phyloP scores from a whole-genome alignment of 1,140 invertebrate genomes.

The Pseudoatta argentina region DNA sequence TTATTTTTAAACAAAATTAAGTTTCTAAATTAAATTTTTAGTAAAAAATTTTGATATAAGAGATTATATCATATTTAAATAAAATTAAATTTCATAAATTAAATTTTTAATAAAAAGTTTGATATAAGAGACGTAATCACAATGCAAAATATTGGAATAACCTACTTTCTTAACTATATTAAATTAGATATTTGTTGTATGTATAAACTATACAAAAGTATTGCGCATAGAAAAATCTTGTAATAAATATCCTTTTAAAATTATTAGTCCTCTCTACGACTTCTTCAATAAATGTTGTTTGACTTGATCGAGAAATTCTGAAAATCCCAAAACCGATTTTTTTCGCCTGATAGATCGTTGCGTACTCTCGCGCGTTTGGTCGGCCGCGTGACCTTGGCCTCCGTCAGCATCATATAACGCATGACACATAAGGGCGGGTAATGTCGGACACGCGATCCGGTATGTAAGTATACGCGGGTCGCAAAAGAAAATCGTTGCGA shows the following conservation, averaged over 20 bases:
- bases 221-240: neutral
- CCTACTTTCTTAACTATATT: neutral
- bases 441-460: slow-evolving; percentile 70
- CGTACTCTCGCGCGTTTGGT: slow-evolving; percentile 12
- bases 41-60: too few relatives aligned
- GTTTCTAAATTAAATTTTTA: too few relatives aligned
- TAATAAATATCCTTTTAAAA: neutral
- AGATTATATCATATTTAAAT: too few relatives aligned
- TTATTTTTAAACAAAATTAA: too few relatives aligned
- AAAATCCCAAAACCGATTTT: neutral
- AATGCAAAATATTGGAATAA: neutral
- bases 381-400: slow-evolving; percentile 70
- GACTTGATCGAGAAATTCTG: neutral
- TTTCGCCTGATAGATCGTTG: slow-evolving; percentile 4
- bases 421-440: slow-evolving; percentile 66
- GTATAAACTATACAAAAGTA: neutral
- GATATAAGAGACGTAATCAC: neutral
- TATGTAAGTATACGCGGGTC: slow-evolving; percentile 55
- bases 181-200: too few relatives aligned
- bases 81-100: slow-evolving; percentile 16
- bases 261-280: neutral
- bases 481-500: slow-evolving; percentile 71
- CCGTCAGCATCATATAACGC: slow-evolving; percentile 64
- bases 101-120: neutral
- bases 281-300: neutral